Percentiles rank a stretch among this genome's conserved stretches.
phyloP scores from a whole-genome alignment of 1,140 invertebrate species.

The Pentalonia nigronervosa region DNA sequence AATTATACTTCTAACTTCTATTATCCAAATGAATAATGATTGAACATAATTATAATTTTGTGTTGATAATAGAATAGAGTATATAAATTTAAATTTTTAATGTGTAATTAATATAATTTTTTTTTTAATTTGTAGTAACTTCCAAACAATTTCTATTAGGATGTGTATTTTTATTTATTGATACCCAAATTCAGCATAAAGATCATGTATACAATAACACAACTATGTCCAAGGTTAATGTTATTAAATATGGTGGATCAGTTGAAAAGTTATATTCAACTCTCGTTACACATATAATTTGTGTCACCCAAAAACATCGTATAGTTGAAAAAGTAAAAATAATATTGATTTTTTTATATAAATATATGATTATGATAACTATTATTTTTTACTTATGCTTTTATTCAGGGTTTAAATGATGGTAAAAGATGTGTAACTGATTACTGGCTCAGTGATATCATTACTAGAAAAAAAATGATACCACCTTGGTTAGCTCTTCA shows the following conservation, averaged over 20 bases:
- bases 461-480: constrained; percentile 80
- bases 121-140: constrained; percentile 72
- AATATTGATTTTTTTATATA: background rate
- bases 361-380: background rate
- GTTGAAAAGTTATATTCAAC: constrained; percentile 83
- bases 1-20: no score
- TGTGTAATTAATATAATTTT: constrained; percentile 18
- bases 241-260: constrained; percentile 87
- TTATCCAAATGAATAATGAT: no score
- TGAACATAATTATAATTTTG: no score
- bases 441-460: constrained; percentile 92
- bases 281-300: constrained; percentile 89
- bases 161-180: constrained; percentile 89
- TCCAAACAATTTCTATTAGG: constrained; percentile 87
- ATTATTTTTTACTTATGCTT: background rate
- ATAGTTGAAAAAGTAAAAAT: constrained; percentile 78
- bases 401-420: constrained; percentile 74
- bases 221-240: constrained; percentile 80
- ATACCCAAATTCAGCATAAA: constrained; percentile 69
- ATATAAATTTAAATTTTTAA: background rate
- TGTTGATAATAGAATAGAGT: no score
- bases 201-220: constrained; percentile 67
- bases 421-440: constrained; percentile 90
- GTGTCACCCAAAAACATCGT: constrained; percentile 86
- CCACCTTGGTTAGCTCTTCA: constrained; percentile 93